Conservation (phyloP, 2,113 vertebrate genomes). For the Oryzias javanicus region DNA sequence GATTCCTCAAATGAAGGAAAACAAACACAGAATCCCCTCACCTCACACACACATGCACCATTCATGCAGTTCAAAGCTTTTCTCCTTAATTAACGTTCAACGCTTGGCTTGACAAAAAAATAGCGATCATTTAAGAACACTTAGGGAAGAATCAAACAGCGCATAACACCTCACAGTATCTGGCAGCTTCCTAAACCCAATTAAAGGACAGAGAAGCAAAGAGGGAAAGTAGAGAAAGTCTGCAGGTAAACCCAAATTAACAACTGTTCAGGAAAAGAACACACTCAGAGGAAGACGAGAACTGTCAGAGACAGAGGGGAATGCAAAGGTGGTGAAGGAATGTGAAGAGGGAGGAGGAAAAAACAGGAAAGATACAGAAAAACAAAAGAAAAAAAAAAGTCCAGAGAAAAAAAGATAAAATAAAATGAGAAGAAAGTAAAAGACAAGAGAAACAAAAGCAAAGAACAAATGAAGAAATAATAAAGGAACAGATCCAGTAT, state of each 20-base stretch:
- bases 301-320: not conserved
- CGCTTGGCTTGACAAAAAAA: slow-evolving; percentile 73
- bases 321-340: not conserved
- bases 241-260: not conserved
- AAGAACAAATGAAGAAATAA: slow-evolving; percentile 11
- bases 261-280: not conserved
- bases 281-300: not conserved
- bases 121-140: slow-evolving; percentile 73
- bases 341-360: not conserved
- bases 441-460: not conserved
- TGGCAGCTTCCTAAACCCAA: slow-evolving; percentile 55
- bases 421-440: not conserved
- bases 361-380: no score
- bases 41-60: slow-evolving; percentile 17
- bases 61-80: slow-evolving; percentile 61
- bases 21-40: slow-evolving; percentile 15
- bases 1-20: not conserved
- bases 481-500: slow-evolving; percentile 36
- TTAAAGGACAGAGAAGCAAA: slow-evolving; percentile 16
- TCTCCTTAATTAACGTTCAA: slow-evolving; percentile 72
- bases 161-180: slow-evolving; percentile 69
- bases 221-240: not conserved
- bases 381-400: not conserved
- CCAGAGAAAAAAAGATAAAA: not conserved
- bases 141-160: slow-evolving; percentile 71